Base-by-base conservation (phyloP, 2,888 invertebrate species). In the Polyommatus icarus region DNA sequence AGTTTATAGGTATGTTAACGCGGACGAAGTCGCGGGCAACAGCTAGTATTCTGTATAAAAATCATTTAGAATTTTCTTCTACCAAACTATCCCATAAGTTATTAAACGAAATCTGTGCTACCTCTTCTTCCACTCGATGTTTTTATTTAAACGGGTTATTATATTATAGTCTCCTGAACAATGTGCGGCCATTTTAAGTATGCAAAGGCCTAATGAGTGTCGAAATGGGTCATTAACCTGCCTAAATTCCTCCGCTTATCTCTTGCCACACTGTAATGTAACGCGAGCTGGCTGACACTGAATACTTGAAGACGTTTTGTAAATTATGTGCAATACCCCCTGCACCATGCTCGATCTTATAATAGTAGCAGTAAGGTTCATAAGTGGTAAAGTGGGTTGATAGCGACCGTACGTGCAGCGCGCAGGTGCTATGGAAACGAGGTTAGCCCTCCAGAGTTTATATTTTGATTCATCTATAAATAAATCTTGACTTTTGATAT, bases 371-470 rank as follows among this genome's bases (percentile, higher is more conserved):
- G 7, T 67, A 18, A 67, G 29, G 67, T 29, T 5, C 67, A 29
- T 4, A 67, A 29, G 29, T 1, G 29, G 18, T 32, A 18, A 6
- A 20, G 15, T 15, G 24, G 1, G 6, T 61, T 61, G 3, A 10
- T 3, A 20, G 15, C 12, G 29, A 2, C 0, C 67, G 67, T 32
- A 67, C 67, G 15, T 67, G 67, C 67, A 67, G 67, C 67, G 67
- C 67, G 67, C 67, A 67, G 67, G 67, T 67, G 67, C 67, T 32
- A 67, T 67, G 67, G 15, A 67, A 67, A 67, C 67, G 67, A 67
- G 67, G 67, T 32, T 67, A 67, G 29, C 29, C 24, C 67, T 67
- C 29, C 67, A 67, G 67, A 67, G 67, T 67, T 67, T 67, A 67
- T 67, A 29, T 32, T 67, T 67, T 67, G 67, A 67, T 29, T 67